Conservation (phyloP, 2,113 vertebrate genomes). For the Albula goreensis region DNA sequence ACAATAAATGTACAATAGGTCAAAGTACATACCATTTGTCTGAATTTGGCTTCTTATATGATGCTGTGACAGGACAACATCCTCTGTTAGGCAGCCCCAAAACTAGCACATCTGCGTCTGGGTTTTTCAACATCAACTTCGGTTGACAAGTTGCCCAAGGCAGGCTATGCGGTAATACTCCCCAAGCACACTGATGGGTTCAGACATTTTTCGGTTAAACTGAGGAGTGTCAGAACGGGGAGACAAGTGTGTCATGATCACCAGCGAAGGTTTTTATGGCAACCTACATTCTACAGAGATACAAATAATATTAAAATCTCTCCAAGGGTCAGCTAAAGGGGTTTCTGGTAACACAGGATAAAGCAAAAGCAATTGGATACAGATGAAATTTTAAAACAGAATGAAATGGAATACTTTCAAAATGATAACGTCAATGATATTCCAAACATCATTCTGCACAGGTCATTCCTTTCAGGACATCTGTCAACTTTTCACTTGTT, state of each 20-base stretch:
- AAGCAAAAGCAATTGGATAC: background rate
- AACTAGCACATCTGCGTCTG: background rate
- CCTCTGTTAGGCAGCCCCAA: background rate
- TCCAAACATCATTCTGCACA: background rate
- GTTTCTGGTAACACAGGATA: background rate
- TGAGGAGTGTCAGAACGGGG: background rate
- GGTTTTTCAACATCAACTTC: slow-evolving; percentile 4
- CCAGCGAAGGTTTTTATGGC: background rate
- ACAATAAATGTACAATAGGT: too few species aligned
- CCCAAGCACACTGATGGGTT: background rate
- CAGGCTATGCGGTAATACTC: background rate
- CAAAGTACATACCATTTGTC: too few species aligned
- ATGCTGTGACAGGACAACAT: background rate
- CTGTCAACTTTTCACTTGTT: background rate
- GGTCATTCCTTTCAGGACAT: background rate
- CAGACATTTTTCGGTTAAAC: background rate
- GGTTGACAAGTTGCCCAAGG: slow-evolving; percentile 25
- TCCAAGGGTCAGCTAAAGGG: background rate
- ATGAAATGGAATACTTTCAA: background rate
- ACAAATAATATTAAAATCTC: too few species aligned
- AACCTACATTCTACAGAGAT: background rate
- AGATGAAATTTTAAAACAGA: background rate
- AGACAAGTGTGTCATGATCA: background rate
- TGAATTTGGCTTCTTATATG: background rate
- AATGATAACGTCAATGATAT: background rate